Percentiles rank a stretch among this genome's conserved stretches.
These are phyloP conservation scores for Polyodon spathula DNA, from an alignment of 2,113 vertebrate genomes.

Conservation along the genomic window DNA sequence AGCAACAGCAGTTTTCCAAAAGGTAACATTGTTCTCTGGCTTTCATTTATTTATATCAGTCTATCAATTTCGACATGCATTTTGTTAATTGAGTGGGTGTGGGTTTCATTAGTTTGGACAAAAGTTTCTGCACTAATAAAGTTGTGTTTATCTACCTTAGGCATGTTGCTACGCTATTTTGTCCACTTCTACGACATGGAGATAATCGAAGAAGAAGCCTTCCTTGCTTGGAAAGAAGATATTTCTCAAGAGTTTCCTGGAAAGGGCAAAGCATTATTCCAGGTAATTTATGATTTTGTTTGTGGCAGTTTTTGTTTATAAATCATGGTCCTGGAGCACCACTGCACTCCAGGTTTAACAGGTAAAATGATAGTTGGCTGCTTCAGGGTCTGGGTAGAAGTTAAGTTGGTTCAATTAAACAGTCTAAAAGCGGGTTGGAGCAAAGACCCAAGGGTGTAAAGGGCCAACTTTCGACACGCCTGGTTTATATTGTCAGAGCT, in stretches of 20 bases:
- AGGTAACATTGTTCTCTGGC: conserved; percentile 51
- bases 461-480: no score
- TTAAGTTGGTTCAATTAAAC: no score
- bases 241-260: conserved; percentile 98
- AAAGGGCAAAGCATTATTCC: conserved; percentile 98
- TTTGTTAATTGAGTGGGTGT: not conserved
- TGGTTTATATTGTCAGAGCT: no score
- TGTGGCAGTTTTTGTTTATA: not conserved
- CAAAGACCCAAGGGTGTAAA: no score
- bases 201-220: conserved; percentile 98
- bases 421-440: no score
- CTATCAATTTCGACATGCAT: not conserved
- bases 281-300: conserved; percentile 54
- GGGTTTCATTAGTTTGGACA: not conserved
- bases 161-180: conserved; percentile 97
- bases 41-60: not conserved
- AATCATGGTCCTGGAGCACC: not conserved
- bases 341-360: not conserved
- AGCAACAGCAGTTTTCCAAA: conserved; percentile 85
- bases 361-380: no score
- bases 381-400: no score
- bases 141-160: conserved; percentile 33
- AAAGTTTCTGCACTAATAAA: no score
- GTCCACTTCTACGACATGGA: conserved; percentile 98
- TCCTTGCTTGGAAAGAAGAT: conserved; percentile 98